Conservation (phyloP, 2,113 vertebrate species). For the Cercopithecus mona region DNA sequence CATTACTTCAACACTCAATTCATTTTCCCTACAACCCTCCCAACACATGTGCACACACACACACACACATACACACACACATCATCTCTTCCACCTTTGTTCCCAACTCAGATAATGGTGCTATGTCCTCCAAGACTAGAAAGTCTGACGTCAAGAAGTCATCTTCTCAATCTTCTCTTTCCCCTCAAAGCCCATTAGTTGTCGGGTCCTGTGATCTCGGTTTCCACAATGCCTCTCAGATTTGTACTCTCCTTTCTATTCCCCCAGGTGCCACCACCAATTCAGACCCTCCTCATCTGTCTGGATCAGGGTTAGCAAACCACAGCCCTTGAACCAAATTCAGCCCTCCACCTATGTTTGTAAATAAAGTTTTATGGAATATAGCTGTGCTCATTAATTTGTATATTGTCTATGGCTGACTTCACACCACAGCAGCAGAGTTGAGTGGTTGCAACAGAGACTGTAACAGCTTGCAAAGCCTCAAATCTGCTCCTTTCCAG, state of each 20-base stretch:
- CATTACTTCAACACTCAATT: background rate
- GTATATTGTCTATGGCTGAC: background rate
- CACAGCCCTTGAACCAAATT: background rate
- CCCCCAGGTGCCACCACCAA: background rate
- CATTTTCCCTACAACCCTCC: background rate
- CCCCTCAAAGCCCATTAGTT: background rate
- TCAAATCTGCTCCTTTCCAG: slow-evolving; percentile 18
- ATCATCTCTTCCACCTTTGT: background rate
- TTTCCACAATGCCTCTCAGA: background rate
- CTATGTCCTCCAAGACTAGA: background rate
- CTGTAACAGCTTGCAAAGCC: background rate
- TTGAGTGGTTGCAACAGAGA: background rate
- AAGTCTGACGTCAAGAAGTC: background rate
- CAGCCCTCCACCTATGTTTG: background rate
- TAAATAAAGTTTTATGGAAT: slow-evolving; percentile 22
- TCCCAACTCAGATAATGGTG: background rate
- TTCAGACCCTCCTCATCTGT: background rate
- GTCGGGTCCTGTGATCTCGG: background rate
- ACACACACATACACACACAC: background rate
- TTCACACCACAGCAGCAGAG: background rate
- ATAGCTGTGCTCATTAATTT: background rate
- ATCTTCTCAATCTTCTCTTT: background rate
- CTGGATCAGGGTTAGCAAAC: background rate
- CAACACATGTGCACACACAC: background rate
- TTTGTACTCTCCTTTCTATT: background rate